Base-by-base conservation (phyloP, 2,888 invertebrate genomes). In the Limnephilus lunatus region DNA sequence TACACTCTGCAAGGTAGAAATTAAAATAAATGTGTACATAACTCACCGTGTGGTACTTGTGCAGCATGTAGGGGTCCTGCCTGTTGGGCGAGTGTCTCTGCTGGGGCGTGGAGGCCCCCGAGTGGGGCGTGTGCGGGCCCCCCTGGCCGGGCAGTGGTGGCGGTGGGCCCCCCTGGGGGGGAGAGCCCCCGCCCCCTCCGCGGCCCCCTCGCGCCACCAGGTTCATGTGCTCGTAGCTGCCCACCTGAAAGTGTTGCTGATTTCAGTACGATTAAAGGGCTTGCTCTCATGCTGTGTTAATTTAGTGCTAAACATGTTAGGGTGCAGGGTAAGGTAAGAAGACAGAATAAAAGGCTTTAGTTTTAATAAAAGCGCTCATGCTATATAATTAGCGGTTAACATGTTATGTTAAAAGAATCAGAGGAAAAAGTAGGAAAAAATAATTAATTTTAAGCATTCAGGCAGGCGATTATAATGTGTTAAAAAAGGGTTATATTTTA, bases 1-100 rank as follows among this genome's bases (percentile, higher is more conserved):
- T n/a, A n/a, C n/a, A n/a, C n/a, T n/a, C n/a, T 53, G 19, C 19
- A 68, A 25, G 25, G 9, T 68, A 68, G 25, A 68, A 68, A 68
- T 25, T 44, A 31, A 82, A 82, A 31, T 82, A 32, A 82, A 31
- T 30, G 14, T 31, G 82, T 5, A 31, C 39, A 48, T 3, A 81
- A 96, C 98, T 97, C 96, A 99, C 99, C 96, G 99, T 99, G 96
- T 99, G 99, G 96, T 99, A 99, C 96, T 99, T 99, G 96, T 99
- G 99, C 94, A 98, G 96, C 95, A 98, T 98, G 95, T 98, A 98
- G n/a, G 93, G 93, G 82, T 94, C 94, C 89, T 94, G 93, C 94
- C 98, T 96, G 95, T 98, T 98, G 81, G 98, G 98, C 94, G 98
- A 98, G 94, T 97, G 98, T 94, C 97, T 97, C 86, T 97, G 97